Percentiles rank a stretch among this genome's conserved stretches.
These are phyloP conservation scores for Mungos mungo DNA, from an alignment of 2,113 vertebrate genomes.

Conservation along the genomic window DNA sequence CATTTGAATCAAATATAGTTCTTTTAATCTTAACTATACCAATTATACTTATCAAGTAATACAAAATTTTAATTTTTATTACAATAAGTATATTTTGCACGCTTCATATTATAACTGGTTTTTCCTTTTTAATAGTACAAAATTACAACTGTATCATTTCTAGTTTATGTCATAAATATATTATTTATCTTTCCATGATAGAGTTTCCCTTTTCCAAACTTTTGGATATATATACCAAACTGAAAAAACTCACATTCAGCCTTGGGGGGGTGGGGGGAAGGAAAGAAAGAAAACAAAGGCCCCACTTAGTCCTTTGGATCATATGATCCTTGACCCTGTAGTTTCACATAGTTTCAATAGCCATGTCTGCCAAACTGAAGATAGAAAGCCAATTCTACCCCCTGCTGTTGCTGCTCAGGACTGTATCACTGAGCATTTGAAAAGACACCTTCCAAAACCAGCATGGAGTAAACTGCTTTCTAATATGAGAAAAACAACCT, in stretches of 20 bases:
- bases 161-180: not conserved
- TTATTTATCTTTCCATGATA: not conserved
- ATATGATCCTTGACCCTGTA: conserved; percentile 19
- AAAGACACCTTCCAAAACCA: conserved; percentile 60
- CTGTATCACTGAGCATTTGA: conserved; percentile 22
- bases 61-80: not conserved
- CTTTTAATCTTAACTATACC: not conserved
- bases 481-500: conserved; percentile 51
- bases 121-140: not conserved
- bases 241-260: not conserved
- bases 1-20: not conserved
- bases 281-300: not conserved
- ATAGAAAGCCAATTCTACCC: conserved; percentile 61
- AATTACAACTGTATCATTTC: not conserved
- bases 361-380: conserved; percentile 40
- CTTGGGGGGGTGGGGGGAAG: not conserved
- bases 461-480: conserved; percentile 56
- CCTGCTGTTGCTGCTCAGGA: conserved; percentile 57
- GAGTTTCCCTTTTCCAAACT: not conserved
- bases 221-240: not conserved
- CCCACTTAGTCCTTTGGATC: not conserved
- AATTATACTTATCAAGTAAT: not conserved
- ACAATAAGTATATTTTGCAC: not conserved
- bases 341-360: conserved; percentile 31
- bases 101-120: not conserved